Conservation (phyloP, 2,113 vertebrate genomes). For the Natator depressus region DNA sequence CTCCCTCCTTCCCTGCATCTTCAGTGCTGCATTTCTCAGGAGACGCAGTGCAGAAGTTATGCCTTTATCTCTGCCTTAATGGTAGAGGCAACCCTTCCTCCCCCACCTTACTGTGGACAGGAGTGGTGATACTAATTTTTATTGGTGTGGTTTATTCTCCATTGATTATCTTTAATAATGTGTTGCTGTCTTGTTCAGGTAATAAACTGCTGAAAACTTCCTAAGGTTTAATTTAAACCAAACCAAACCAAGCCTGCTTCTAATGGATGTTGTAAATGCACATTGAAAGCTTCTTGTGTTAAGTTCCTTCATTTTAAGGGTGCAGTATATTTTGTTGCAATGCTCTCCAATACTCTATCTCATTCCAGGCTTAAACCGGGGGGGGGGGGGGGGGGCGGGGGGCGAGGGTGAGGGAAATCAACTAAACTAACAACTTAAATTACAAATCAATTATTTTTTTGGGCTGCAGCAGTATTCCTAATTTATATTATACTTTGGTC, state of each 20-base stretch:
- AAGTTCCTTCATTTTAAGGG: slow-evolving; percentile 26
- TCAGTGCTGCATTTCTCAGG: not conserved
- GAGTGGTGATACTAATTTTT: slow-evolving; percentile 53
- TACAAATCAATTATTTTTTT: not conserved
- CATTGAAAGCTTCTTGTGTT: slow-evolving; percentile 28
- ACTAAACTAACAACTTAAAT: slow-evolving; percentile 22
- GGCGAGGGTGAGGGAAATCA: not conserved
- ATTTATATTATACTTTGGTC: not conserved
- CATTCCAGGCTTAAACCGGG: not conserved
- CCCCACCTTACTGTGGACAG: not conserved
- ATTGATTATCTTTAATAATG: slow-evolving; percentile 68
- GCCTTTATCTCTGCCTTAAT: not conserved
- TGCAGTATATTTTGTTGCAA: slow-evolving; percentile 37
- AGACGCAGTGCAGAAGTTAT: not conserved
- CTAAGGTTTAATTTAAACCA: slow-evolving; percentile 43
- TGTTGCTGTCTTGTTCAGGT: slow-evolving; percentile 56
- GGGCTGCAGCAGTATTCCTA: slow-evolving; percentile 39
- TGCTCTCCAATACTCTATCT: slow-evolving; percentile 18
- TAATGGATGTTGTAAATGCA: slow-evolving; percentile 54
- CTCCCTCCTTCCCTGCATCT: not conserved
- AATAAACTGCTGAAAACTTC: slow-evolving; percentile 39
- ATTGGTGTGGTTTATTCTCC: slow-evolving; percentile 29
- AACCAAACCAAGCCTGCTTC: slow-evolving; percentile 39
- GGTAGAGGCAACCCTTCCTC: not conserved
- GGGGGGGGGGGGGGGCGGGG: too few relatives aligned